Evolutionary conservation across 2,888 invertebrate genomes (phyloP).

Genomic region (Ramazzottius varieornatus): DNA sequence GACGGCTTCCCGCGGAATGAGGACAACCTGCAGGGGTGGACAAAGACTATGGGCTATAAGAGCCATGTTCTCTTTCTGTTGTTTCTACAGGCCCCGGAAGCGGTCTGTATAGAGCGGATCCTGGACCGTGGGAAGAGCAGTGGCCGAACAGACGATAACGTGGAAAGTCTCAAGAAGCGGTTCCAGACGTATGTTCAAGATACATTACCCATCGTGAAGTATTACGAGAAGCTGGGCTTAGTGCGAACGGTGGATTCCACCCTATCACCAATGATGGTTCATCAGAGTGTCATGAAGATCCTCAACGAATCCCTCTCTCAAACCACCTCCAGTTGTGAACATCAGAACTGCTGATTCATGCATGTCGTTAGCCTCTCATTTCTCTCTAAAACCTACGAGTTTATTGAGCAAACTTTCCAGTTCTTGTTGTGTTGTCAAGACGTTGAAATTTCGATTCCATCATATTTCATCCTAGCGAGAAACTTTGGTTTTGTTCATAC

Average conservation of each 20-base stretch:
- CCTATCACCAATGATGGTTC: constrained; percentile 36
- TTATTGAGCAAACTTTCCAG: too few species aligned
- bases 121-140: constrained; percentile 57
- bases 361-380: too few species aligned
- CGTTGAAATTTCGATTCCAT: too few species aligned
- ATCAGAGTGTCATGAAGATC: background rate
- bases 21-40: constrained; percentile 88
- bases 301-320: too few species aligned
- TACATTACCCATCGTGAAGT: constrained; percentile 63
- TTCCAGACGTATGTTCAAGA: constrained; percentile 57
- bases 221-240: constrained; percentile 41
- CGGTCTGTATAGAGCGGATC: constrained; percentile 58
- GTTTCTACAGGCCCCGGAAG: constrained; percentile 62
- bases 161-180: constrained; percentile 56
- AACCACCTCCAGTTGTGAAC: too few species aligned
- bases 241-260: constrained; percentile 50
- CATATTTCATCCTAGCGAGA: too few species aligned
- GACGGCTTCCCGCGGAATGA: constrained; percentile 96
- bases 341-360: too few species aligned
- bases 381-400: too few species aligned
- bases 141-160: constrained; percentile 76
- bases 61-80: constrained; percentile 58
- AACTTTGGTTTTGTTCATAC: too few species aligned
- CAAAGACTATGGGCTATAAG: constrained; percentile 48
- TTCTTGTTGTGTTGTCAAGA: too few species aligned